Conservation (phyloP, 2,888 invertebrate species). For the Zaprionus obscuricornis region DNA sequence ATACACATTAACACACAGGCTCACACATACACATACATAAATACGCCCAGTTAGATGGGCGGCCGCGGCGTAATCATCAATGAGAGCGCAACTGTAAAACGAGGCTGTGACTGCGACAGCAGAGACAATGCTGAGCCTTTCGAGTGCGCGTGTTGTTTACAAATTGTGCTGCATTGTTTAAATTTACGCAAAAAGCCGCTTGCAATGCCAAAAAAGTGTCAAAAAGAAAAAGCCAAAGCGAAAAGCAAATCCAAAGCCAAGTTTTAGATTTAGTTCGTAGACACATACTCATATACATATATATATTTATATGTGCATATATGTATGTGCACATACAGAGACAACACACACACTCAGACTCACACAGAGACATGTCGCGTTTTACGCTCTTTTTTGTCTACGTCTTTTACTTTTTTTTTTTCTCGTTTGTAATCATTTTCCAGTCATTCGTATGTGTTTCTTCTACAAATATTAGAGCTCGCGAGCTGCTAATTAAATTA, state of each 20-base stretch:
- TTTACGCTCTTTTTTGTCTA: constrained; percentile 75
- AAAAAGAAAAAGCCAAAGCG: constrained; percentile 28
- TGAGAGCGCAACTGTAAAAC: constrained; percentile 60
- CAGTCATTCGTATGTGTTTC: constrained; percentile 69
- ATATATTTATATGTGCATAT: constrained; percentile 49
- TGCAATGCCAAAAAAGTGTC: constrained; percentile 34
- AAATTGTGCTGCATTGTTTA: constrained; percentile 47
- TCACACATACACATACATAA: constrained; percentile 17
- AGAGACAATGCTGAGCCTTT: constrained; percentile 1
- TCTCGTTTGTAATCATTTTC: constrained; percentile 78
- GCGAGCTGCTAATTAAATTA: constrained; percentile 79
- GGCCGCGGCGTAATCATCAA: constrained; percentile 70
- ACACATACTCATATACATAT: constrained; percentile 36
- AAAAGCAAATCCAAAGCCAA: constrained; percentile 24
- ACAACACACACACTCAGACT: constrained; percentile 20
- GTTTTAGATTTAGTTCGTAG: constrained; percentile 46
- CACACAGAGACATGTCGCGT: constrained; percentile 25
- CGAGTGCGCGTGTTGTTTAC: constrained; percentile 70
- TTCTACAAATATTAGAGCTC: constrained; percentile 76
- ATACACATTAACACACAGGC: constrained; percentile 55
- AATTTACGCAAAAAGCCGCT: constrained; percentile 21
- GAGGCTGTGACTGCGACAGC: constrained; percentile 37
- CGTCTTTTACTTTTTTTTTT: constrained; percentile 73
- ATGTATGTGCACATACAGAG: constrained; percentile 20
- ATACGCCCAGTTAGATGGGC: constrained; percentile 48